phyloP scores from a whole-genome alignment of 1,140 invertebrate genomes.

The Andricus grossulariae region DNA sequence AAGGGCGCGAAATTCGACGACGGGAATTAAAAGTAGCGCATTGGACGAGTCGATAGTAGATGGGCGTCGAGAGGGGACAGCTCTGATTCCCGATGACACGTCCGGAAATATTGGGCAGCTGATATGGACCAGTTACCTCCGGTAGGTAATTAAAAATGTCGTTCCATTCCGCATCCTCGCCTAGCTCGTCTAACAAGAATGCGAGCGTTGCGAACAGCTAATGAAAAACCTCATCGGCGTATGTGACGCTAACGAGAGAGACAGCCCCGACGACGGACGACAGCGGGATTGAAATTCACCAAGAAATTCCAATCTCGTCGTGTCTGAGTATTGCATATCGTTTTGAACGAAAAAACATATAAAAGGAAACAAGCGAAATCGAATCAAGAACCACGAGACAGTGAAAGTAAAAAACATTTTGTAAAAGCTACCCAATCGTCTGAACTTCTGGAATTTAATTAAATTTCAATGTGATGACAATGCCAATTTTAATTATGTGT shows the following conservation, averaged over 20 bases:
- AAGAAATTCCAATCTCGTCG: constrained; percentile 48
- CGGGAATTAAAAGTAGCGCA: constrained; percentile 11
- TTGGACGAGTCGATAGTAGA: constrained; percentile 5
- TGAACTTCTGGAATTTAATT: neutral
- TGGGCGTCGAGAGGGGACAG: neutral
- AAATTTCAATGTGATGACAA: neutral
- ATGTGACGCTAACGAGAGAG: constrained; percentile 58
- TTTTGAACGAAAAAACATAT: neutral
- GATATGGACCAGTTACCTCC: constrained; percentile 57
- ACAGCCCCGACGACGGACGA: constrained; percentile 50
- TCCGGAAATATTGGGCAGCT: constrained; percentile 59
- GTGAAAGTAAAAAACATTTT: neutral
- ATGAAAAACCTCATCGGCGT: constrained; percentile 59
- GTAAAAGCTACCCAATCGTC: neutral
- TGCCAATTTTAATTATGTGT: constrained; percentile 16
- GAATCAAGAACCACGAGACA: neutral
- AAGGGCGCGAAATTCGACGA: constrained; percentile 17
- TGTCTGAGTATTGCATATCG: constrained; percentile 20
- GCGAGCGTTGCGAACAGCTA: constrained; percentile 52
- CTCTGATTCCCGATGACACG: constrained; percentile 46
- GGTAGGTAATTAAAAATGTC: constrained; percentile 62
- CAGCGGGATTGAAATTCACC: constrained; percentile 54
- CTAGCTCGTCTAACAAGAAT: constrained; percentile 55
- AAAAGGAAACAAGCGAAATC: constrained; percentile 1
- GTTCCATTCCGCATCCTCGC: constrained; percentile 36